Conservation (phyloP, 2,888 invertebrate genomes). For the Hirtodrosophila alboralis region DNA sequence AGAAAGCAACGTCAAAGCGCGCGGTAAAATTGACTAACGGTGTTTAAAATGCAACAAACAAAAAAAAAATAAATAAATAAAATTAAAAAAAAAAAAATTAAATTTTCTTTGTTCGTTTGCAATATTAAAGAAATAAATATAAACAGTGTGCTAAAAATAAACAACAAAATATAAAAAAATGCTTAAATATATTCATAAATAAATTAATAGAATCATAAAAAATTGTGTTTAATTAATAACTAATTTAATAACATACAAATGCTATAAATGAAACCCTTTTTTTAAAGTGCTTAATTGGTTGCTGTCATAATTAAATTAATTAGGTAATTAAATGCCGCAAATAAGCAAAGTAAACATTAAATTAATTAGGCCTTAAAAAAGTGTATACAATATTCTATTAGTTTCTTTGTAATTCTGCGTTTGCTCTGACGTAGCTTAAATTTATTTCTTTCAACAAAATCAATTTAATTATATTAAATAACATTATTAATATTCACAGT, state of each 20-base stretch:
- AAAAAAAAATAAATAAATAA: no score
- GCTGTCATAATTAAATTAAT: neutral
- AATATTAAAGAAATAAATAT: conserved; percentile 12
- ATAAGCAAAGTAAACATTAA: no score
- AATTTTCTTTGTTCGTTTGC: conserved; percentile 1
- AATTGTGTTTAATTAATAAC: neutral
- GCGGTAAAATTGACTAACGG: conserved; percentile 30
- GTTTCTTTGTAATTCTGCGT: neutral
- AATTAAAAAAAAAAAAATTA: no score
- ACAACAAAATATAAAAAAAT: conserved; percentile 3
- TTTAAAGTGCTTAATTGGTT: neutral
- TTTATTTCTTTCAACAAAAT: neutral
- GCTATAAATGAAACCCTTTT: no score
- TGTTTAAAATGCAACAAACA: conserved; percentile 18
- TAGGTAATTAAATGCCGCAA: conserved; percentile 11
- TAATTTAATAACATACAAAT: neutral
- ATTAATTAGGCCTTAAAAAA: no score
- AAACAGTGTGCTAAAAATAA: conserved; percentile 11
- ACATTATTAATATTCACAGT: neutral
- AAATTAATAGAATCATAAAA: neutral
- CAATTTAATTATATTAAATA: no score
- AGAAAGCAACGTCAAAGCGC: conserved; percentile 25
- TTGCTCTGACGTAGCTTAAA: neutral
- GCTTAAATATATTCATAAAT: neutral
- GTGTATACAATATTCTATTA: no score